Conservation (phyloP, 1,140 invertebrate species). For the Megalonaias nervosa region DNA sequence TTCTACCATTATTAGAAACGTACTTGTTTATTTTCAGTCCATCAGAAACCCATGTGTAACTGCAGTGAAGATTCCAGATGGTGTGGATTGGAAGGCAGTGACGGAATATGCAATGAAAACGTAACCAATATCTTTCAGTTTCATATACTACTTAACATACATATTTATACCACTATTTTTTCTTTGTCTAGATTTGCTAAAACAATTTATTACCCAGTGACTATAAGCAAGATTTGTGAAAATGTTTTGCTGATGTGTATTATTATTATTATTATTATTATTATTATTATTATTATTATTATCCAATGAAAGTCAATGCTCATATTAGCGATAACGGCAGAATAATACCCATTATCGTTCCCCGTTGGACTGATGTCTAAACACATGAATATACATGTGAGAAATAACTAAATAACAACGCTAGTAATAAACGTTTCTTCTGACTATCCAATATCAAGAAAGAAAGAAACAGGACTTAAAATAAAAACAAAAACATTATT, state of each 20-base stretch:
- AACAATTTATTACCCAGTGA: not conserved
- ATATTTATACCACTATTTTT: not conserved
- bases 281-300: not conserved
- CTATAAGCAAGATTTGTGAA: not conserved
- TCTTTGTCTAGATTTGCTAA: not conserved
- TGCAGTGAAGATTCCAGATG: conserved; percentile 80
- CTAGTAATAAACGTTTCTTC: too few species aligned
- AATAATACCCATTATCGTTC: not conserved
- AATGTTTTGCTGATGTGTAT: not conserved
- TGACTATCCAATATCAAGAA: too few species aligned
- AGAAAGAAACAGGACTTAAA: too few species aligned
- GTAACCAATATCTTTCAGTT: conserved; percentile 73
- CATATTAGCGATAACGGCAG: not conserved
- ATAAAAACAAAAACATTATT: too few species aligned
- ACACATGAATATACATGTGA: too few species aligned
- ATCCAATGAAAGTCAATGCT: not conserved
- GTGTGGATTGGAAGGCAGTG: conserved; percentile 80
- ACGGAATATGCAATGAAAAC: conserved; percentile 80
- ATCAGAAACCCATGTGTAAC: conserved; percentile 83
- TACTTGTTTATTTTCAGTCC: conserved; percentile 52
- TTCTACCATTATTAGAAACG: not conserved
- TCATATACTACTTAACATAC: conserved; percentile 4
- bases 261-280: not conserved
- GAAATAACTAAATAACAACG: too few species aligned
- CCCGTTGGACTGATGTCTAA: too few species aligned